Conservation (phyloP, 2,888 invertebrate species). For the Stramonita haemastoma region DNA sequence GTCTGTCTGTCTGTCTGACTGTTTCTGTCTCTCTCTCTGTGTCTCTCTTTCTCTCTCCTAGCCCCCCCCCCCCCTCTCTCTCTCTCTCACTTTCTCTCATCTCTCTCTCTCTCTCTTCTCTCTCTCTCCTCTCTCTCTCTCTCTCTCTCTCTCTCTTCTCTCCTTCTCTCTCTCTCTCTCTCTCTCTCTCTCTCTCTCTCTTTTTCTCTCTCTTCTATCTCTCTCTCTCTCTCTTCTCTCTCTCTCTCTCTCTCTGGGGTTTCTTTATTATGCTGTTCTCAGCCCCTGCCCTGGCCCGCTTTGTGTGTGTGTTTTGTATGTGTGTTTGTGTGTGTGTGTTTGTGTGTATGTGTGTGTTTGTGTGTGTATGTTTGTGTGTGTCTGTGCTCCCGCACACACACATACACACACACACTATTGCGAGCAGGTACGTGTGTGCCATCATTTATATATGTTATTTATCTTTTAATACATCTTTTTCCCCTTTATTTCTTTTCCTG, state of each 20-base stretch:
- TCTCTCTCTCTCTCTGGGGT: background rate
- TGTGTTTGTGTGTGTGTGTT: no score
- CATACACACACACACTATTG: no score
- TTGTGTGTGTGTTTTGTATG: no score
- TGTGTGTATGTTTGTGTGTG: no score
- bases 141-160: background rate
- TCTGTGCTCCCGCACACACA: no score
- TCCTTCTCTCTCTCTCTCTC: background rate
- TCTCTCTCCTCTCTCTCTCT: conserved; percentile 26
- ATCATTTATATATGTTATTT: no score
- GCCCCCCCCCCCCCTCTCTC: background rate
- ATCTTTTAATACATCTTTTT: no score
- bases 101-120: background rate
- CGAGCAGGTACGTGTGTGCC: no score
- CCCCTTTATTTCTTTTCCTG: no score
- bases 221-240: background rate
- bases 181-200: background rate
- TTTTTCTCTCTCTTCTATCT: background rate
- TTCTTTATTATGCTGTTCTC: background rate
- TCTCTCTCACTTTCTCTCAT: background rate
- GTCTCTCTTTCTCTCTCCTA: background rate
- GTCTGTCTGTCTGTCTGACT: background rate
- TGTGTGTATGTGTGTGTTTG: no score
- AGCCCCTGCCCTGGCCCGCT: background rate
- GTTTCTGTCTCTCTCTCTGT: background rate